These are phyloP conservation scores for Nasonovia ribisnigri DNA, from an alignment of 2,888 invertebrate species.

Conservation along the genomic window DNA sequence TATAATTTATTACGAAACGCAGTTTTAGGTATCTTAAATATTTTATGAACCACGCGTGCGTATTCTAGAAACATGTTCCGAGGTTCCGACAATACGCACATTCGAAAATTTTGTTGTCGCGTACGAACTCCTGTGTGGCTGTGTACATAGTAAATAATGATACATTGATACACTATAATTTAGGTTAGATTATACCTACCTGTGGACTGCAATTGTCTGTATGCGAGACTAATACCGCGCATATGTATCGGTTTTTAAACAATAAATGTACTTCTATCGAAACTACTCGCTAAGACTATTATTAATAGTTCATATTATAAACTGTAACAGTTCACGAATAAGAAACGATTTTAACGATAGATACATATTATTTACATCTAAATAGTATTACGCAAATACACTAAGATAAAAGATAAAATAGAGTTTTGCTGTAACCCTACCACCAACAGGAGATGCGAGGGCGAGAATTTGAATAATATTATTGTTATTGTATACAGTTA, in stretches of 20 bases:
- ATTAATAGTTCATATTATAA: neutral
- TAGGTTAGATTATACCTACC: neutral
- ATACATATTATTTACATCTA: too few relatives aligned
- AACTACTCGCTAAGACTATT: neutral
- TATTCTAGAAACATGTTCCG: neutral
- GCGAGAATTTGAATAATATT: neutral
- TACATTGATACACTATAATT: neutral
- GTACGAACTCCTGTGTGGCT: neutral
- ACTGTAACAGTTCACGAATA: neutral
- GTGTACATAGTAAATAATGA: neutral
- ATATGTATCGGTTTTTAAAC: neutral
- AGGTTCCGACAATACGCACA: neutral
- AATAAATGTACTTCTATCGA: neutral
- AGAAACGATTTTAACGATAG: neutral
- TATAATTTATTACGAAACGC: neutral
- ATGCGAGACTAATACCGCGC: neutral
- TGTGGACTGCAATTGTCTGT: neutral
- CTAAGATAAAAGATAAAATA: neutral
- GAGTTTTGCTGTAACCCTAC: neutral
- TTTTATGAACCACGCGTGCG: neutral
- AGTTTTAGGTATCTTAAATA: neutral
- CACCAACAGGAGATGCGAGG: neutral
- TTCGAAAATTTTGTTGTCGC: neutral
- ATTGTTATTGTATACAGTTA: neutral
- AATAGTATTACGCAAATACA: neutral